Conservation (phyloP, 2,113 vertebrate genomes). For the Acanthochromis polyacanthus region DNA sequence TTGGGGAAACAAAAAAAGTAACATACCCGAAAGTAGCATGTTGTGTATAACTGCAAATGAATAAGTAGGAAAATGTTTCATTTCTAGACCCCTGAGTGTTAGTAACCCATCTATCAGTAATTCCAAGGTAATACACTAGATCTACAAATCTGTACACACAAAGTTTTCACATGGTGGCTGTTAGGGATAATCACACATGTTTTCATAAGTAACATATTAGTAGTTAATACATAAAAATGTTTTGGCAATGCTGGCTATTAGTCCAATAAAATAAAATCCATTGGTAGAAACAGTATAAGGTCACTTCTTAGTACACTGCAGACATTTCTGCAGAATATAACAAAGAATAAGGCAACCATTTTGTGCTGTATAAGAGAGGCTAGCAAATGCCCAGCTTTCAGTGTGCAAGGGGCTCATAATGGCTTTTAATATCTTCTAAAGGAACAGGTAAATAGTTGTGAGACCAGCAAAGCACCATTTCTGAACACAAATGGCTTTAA, state of each 20-base stretch:
- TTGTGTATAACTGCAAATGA: neutral
- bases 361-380: constrained; percentile 9
- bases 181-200: constrained; percentile 8
- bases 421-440: constrained; percentile 6
- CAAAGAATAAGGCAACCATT: constrained; percentile 15
- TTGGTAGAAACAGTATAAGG: constrained; percentile 30
- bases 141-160: constrained; percentile 19
- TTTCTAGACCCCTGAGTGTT: constrained; percentile 47
- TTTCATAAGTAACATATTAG: neutral
- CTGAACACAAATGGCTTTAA: constrained; percentile 35
- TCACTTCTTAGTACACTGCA: constrained; percentile 37
- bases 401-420: constrained; percentile 5
- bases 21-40: neutral
- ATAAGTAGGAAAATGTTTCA: constrained; percentile 1
- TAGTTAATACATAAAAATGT: constrained; percentile 23
- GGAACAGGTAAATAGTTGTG: constrained; percentile 1
- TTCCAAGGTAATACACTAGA: constrained; percentile 7
- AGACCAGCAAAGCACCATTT: constrained; percentile 10
- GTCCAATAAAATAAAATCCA: constrained; percentile 20
- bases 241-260: constrained; percentile 13
- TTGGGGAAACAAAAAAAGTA: constrained; percentile 30
- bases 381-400: constrained; percentile 7
- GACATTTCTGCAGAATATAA: constrained; percentile 9
- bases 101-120: constrained; percentile 36
- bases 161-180: constrained; percentile 12